Conservation (phyloP, 2,888 invertebrate genomes). For the Ormyrus thymus region DNA sequence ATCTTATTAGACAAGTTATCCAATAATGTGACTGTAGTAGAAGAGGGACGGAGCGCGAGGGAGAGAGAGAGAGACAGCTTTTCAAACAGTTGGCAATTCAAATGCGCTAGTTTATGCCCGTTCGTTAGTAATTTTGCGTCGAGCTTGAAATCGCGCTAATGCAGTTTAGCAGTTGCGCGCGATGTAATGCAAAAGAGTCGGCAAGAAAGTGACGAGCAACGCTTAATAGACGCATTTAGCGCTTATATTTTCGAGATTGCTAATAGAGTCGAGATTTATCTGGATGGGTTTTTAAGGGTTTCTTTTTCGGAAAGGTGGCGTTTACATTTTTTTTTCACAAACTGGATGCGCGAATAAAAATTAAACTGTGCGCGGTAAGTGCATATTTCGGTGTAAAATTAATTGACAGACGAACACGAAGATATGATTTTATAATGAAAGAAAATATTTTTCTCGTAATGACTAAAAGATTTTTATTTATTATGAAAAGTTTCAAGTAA, state of each 20-base stretch:
- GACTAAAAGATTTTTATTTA: background rate
- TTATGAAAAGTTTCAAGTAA: background rate
- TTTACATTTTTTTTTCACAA: too few relatives aligned
- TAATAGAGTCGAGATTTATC: too few relatives aligned
- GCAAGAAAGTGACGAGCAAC: background rate
- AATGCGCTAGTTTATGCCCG: conserved; percentile 40
- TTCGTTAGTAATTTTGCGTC: conserved; percentile 37
- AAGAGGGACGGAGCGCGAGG: too few relatives aligned
- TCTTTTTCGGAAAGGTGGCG: too few relatives aligned
- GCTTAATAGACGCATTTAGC: background rate
- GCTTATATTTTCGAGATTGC: too few relatives aligned
- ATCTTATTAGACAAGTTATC: conserved; percentile 60
- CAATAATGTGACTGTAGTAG: conserved; percentile 47
- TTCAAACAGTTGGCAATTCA: conserved; percentile 54
- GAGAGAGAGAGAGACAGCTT: conserved; percentile 26
- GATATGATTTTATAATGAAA: too few relatives aligned
- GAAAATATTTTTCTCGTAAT: background rate
- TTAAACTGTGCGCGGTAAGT: too few relatives aligned
- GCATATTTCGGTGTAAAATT: too few relatives aligned
- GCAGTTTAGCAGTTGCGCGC: conserved; percentile 33
- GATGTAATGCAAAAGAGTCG: background rate
- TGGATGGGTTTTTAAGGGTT: too few relatives aligned
- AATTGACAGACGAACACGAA: too few relatives aligned
- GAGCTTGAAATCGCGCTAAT: conserved; percentile 25
- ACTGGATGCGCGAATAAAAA: too few relatives aligned